Conservation (phyloP, 1,140 invertebrate species). For the Littorina saxatilis region DNA sequence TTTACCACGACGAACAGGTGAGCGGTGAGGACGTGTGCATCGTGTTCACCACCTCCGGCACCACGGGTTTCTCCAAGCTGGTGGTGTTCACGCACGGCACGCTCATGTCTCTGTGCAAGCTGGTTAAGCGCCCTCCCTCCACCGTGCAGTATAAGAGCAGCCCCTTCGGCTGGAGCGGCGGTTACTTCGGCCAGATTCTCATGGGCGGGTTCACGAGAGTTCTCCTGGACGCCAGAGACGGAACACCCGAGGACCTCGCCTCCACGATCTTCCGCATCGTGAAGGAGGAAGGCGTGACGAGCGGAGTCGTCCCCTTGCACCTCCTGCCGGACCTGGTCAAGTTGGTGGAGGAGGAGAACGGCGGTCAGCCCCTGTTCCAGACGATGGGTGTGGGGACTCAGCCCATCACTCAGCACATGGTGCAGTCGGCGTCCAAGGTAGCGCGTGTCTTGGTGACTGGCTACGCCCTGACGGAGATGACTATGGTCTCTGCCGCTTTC, state of each 20-base stretch:
- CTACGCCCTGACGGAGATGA: background rate
- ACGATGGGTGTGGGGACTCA: background rate
- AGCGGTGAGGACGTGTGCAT: background rate
- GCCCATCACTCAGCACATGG: background rate
- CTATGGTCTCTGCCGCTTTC: background rate
- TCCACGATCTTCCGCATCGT: background rate
- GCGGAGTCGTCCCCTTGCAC: background rate
- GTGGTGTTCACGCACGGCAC: background rate
- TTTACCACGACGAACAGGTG: background rate
- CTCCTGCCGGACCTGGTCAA: background rate
- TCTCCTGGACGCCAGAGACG: constrained; percentile 7
- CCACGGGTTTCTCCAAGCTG: constrained; percentile 17
- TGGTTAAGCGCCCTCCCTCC: background rate
- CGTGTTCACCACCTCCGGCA: constrained; percentile 30
- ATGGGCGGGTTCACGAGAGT: background rate
- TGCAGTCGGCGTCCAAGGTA: background rate
- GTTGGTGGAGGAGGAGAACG: background rate
- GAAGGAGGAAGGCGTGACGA: background rate
- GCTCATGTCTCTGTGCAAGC: background rate
- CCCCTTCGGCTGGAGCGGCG: constrained; percentile 9
- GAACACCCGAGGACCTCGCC: background rate
- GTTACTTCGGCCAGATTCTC: background rate
- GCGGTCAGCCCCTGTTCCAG: background rate
- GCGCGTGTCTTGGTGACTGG: background rate
- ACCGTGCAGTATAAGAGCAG: background rate